A percentile compares a stretch with the other conserved stretches of the same genome.
phyloP scores from a whole-genome alignment of 64 coral and sea anemone species.

The Montipora capricornis region DNA sequence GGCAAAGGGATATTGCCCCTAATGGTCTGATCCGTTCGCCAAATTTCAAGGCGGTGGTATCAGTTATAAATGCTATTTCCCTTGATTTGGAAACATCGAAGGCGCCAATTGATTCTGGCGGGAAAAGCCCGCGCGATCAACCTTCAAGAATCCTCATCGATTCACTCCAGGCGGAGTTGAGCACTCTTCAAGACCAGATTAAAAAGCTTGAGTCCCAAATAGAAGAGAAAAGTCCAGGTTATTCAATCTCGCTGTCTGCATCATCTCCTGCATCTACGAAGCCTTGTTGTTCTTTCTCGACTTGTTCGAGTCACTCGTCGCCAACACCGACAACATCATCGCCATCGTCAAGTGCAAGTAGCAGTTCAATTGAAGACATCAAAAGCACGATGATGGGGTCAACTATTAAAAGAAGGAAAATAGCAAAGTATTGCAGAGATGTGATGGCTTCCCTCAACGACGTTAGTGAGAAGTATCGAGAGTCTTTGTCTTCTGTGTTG shows the following conservation, averaged over 20 bases:
- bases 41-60: slow-evolving; percentile 3
- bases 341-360: not conserved
- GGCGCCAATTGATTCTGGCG: not conserved
- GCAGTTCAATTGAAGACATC: slow-evolving; percentile 19
- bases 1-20: slow-evolving; percentile 13
- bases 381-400: not conserved
- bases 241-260: too few species aligned
- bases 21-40: slow-evolving; percentile 4
- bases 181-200: too few species aligned
- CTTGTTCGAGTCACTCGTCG: too few species aligned
- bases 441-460: not conserved
- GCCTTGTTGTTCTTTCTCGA: not conserved
- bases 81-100: not conserved
- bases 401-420: not conserved
- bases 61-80: not conserved
- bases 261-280: not conserved
- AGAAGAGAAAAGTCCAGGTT: too few species aligned
- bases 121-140: not conserved
- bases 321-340: not conserved
- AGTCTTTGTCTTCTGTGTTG: not conserved
- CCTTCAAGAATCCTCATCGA: too few species aligned
- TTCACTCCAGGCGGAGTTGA: too few species aligned
- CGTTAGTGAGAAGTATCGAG: not conserved
- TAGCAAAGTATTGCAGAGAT: not conserved
- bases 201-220: too few species aligned